These are phyloP conservation scores for Zootoca vivipara DNA, from an alignment of 2,113 vertebrate genomes.

Conservation along the genomic window DNA sequence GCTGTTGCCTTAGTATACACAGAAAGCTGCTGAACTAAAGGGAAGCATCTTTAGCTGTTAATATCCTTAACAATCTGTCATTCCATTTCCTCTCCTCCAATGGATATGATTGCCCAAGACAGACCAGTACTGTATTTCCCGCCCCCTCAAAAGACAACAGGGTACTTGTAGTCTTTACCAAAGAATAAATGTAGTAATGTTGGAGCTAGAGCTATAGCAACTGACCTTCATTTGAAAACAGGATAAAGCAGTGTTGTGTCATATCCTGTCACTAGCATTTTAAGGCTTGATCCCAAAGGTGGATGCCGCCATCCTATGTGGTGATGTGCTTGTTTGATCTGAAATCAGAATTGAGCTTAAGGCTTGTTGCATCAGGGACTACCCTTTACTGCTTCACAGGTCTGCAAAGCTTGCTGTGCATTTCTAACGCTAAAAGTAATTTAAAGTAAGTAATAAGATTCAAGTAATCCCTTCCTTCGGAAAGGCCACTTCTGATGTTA, in stretches of 20 bases:
- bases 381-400: slow-evolving; percentile 59
- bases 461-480: slow-evolving; percentile 47
- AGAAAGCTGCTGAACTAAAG: background rate
- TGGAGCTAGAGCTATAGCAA: background rate
- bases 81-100: background rate
- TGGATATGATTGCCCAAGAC: background rate
- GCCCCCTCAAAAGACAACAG: background rate
- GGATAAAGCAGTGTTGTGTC: background rate
- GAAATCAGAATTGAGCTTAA: slow-evolving; percentile 55
- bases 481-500: slow-evolving; percentile 60
- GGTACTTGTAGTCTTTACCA: slow-evolving; percentile 1
- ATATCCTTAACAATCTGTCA: background rate
- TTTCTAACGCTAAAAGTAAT: slow-evolving; percentile 64
- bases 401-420: slow-evolving; percentile 60
- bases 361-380: slow-evolving; percentile 59
- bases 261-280: slow-evolving; percentile 1
- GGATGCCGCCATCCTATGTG: background rate
- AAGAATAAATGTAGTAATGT: slow-evolving; percentile 17
- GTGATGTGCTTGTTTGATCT: slow-evolving; percentile 25
- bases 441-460: slow-evolving; percentile 69
- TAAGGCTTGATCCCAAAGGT: slow-evolving; percentile 6
- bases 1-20: background rate
- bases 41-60: no score
- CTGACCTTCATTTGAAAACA: slow-evolving; percentile 4
- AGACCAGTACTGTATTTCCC: background rate